phyloP scores from a whole-genome alignment of 2,888 invertebrate genomes.

The Platycheirus albimanus region DNA sequence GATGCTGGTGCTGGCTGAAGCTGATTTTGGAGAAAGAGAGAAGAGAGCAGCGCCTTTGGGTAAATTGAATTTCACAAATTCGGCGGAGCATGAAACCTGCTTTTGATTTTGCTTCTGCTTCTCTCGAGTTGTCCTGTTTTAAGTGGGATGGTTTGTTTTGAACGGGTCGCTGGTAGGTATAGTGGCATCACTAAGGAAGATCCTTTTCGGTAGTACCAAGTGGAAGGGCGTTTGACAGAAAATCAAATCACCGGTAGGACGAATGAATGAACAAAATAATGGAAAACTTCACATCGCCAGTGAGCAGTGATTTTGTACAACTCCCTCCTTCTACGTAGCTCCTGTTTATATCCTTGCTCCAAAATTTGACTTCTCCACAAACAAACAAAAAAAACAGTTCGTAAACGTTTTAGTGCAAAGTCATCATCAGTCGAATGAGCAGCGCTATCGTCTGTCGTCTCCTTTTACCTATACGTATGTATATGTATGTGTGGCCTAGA shows the following conservation, averaged over 20 bases:
- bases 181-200: conserved; percentile 10
- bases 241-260: conserved; percentile 73
- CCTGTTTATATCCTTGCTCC: conserved; percentile 43
- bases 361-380: not conserved
- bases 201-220: conserved; percentile 2
- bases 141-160: not conserved
- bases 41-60: conserved; percentile 65
- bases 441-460: not conserved
- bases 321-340: conserved; percentile 27
- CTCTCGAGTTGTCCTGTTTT: conserved; percentile 19
- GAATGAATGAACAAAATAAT: conserved; percentile 74
- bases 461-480: no score
- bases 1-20: no score
- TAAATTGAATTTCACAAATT: conserved; percentile 82
- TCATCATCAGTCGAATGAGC: conserved; percentile 67
- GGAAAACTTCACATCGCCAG: conserved; percentile 72
- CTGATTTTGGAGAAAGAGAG: conserved; percentile 33
- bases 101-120: conserved; percentile 76
- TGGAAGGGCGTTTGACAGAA: conserved; percentile 40
- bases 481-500: conserved; percentile 35
- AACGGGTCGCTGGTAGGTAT: not conserved
- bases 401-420: conserved; percentile 72
- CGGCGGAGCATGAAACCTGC: conserved; percentile 81
- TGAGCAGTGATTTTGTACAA: conserved; percentile 70
- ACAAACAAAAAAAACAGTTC: conserved; percentile 45